phyloP scores from a whole-genome alignment of 1,140 invertebrate genomes.

The Musca domestica region DNA sequence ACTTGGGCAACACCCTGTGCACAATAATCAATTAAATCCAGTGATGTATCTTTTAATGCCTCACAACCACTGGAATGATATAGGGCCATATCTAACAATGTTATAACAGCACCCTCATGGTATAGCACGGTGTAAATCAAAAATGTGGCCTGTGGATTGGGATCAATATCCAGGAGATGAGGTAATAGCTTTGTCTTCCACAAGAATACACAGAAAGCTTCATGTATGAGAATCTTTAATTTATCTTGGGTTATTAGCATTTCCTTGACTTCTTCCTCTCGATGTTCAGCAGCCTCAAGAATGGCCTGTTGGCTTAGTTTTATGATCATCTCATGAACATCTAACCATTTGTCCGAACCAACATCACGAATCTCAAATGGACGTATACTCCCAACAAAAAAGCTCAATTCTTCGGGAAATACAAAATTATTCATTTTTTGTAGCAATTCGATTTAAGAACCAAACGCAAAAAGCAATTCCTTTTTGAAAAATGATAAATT shows the following conservation, averaged over 20 bases:
- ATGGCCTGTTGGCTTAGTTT: constrained; percentile 78
- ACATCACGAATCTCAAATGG: constrained; percentile 44
- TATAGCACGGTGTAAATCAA: constrained; percentile 71
- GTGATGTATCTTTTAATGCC: constrained; percentile 64
- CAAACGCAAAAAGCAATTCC: not conserved
- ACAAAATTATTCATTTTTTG: constrained; percentile 46
- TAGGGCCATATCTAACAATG: constrained; percentile 70
- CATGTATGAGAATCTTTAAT: constrained; percentile 68
- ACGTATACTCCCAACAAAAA: constrained; percentile 49
- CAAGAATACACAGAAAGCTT: constrained; percentile 72
- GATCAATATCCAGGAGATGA: constrained; percentile 64
- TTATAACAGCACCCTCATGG: constrained; percentile 68
- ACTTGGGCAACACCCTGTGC: constrained; percentile 60
- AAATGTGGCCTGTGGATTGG: constrained; percentile 66
- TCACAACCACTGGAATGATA: constrained; percentile 72
- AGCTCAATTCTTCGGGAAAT: constrained; percentile 45
- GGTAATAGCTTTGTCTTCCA: constrained; percentile 77
- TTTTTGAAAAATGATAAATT: not conserved
- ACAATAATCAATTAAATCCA: constrained; percentile 75
- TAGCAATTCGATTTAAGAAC: not conserved
- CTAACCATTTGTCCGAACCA: constrained; percentile 63
- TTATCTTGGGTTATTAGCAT: constrained; percentile 54
- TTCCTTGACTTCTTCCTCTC: constrained; percentile 74
- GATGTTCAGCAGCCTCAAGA: constrained; percentile 65
- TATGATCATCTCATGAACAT: constrained; percentile 72